Evolutionary conservation across 2,888 invertebrate species (phyloP).

Genomic region (Calliphora vomitoria): DNA sequence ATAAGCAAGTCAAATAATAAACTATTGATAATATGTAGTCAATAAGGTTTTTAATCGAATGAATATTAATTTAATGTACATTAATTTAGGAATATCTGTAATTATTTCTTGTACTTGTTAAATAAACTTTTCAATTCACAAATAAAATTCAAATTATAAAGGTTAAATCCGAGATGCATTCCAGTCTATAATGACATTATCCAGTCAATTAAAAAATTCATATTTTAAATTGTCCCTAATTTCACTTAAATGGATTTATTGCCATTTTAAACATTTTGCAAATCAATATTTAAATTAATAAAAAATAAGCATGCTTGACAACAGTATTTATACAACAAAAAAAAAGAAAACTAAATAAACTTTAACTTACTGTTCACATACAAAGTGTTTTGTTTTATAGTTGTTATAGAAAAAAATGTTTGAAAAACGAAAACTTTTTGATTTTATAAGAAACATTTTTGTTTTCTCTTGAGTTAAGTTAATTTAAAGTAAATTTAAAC

Average conservation of each 20-base stretch:
- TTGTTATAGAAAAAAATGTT: constrained; percentile 60
- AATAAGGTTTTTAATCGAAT: no score
- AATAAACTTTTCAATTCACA: no score
- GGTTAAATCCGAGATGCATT: no score
- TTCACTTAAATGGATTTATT: neutral
- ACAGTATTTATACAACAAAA: constrained; percentile 23
- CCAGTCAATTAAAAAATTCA: no score
- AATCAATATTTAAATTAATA: neutral
- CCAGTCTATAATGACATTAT: no score
- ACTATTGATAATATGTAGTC: no score
- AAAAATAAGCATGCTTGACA: constrained; percentile 41
- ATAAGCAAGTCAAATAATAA: no score
- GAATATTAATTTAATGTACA: no score
- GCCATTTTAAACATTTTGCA: neutral
- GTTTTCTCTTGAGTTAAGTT: constrained; percentile 63
- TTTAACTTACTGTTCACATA: constrained; percentile 74
- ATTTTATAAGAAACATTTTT: constrained; percentile 24
- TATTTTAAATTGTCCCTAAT: no score
- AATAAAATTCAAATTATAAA: no score
- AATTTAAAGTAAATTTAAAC: constrained; percentile 78
- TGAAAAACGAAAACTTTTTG: constrained; percentile 30
- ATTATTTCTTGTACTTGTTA: no score
- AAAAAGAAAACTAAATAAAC: constrained; percentile 39
- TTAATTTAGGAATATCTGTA: no score
- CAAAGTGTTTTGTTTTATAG: constrained; percentile 61